Conservation (phyloP, 2,888 invertebrate species). For the Tanypteryx hageni region DNA sequence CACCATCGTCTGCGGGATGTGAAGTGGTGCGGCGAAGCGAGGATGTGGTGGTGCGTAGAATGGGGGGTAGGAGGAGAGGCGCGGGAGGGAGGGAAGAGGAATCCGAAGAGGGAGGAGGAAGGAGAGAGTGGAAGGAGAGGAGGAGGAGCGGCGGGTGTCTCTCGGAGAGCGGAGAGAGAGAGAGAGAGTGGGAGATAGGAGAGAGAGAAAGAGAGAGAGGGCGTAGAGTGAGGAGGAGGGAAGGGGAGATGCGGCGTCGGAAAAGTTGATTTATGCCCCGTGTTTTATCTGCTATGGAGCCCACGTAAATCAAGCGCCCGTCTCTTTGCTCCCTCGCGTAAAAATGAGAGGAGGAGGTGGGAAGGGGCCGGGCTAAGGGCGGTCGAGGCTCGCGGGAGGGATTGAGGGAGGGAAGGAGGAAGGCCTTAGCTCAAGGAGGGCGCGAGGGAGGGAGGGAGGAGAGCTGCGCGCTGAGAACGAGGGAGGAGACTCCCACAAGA, state of each 20-base stretch:
- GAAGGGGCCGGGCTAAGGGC: conserved; percentile 70
- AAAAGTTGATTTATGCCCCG: conserved; percentile 74
- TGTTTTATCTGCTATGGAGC: conserved; percentile 71
- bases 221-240: conserved; percentile 69
- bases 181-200: conserved; percentile 66
- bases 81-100: neutral
- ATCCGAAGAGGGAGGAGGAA: conserved; percentile 71
- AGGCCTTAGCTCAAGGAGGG: conserved; percentile 60
- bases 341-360: conserved; percentile 70
- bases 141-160: conserved; percentile 32
- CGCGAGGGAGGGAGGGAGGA: conserved; percentile 66
- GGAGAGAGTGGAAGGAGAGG: conserved; percentile 67
- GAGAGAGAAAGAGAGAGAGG: conserved; percentile 68
- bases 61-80: conserved; percentile 68
- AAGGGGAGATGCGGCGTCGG: conserved; percentile 73
- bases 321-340: conserved; percentile 66
- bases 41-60: neutral
- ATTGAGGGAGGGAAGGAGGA: conserved; percentile 65
- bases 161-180: neutral
- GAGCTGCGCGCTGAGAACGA: conserved; percentile 5
- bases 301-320: conserved; percentile 46
- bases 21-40: conserved; percentile 10
- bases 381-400: conserved; percentile 67
- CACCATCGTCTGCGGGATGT: conserved; percentile 42
- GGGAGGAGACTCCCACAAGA: neutral